Conservation (phyloP, 2,113 vertebrate genomes). For the Gorsachius goisagi region DNA sequence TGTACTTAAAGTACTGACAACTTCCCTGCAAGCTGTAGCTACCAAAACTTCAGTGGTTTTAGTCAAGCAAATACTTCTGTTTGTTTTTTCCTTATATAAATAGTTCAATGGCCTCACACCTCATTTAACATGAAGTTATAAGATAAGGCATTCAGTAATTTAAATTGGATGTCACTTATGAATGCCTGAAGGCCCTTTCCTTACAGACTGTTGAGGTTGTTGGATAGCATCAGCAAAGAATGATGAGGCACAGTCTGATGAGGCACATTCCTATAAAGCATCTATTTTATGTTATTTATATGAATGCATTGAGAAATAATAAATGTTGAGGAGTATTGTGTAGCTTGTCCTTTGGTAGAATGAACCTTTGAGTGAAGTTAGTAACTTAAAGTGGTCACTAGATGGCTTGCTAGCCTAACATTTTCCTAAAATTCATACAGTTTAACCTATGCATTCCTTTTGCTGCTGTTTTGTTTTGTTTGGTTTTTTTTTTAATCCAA, state of each 20-base stretch:
- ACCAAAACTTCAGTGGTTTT: neutral
- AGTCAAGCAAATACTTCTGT: neutral
- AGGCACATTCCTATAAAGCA: neutral
- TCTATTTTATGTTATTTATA: neutral
- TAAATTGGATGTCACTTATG: neutral
- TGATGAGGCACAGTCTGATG: neutral
- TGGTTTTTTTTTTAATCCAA: neutral
- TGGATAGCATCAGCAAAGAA: neutral
- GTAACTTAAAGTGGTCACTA: constrained; percentile 62
- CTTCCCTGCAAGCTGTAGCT: neutral
- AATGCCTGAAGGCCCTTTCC: neutral
- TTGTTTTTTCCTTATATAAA: neutral
- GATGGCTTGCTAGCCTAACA: constrained; percentile 70
- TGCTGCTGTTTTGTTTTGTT: neutral
- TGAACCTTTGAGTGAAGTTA: neutral
- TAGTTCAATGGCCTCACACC: neutral
- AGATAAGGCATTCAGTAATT: neutral
- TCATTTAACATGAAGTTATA: neutral
- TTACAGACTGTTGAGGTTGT: neutral
- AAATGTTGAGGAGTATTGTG: neutral
- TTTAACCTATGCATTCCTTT: neutral
- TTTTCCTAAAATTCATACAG: constrained; percentile 5
- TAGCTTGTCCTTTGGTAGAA: neutral
- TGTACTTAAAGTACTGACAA: neutral
- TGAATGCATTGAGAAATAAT: neutral